A percentile compares a stretch with the other conserved stretches of the same genome.
Conservation (phyloP, 2,797 vertebrate genomes). For the Rachycentron canadum region DNA sequence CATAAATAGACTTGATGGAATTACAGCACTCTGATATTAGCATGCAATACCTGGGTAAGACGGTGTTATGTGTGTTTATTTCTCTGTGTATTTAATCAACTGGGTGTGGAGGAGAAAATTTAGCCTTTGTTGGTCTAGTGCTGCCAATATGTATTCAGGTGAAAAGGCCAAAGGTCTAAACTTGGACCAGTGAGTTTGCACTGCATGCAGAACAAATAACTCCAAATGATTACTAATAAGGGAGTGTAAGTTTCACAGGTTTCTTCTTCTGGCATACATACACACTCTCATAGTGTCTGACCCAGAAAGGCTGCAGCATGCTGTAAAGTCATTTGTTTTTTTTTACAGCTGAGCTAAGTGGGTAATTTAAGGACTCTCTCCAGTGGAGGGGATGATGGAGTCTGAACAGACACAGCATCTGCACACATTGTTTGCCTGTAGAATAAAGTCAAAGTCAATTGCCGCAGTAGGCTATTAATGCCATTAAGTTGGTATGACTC, state of each 20-base stretch:
- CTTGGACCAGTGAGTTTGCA: constrained; percentile 6
- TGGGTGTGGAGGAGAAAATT: not conserved
- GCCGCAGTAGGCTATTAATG: constrained; percentile 19
- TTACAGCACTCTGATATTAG: not conserved
- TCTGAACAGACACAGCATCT: constrained; percentile 24
- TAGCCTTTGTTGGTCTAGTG: not conserved
- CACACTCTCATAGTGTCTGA: constrained; percentile 26
- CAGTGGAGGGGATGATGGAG: constrained; percentile 18
- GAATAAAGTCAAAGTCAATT: constrained; percentile 2
- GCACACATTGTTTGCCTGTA: constrained; percentile 33
- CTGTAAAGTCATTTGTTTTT: constrained; percentile 50
- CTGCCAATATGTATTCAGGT: not conserved
- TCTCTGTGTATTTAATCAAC: constrained; percentile 39
- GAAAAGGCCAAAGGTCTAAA: not conserved
- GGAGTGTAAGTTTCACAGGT: not conserved
- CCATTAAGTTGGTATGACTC: not conserved
- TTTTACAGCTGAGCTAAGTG: constrained; percentile 51
- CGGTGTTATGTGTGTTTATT: not conserved
- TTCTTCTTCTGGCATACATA: not conserved
- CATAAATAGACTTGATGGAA: not conserved
- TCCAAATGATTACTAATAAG: not conserved
- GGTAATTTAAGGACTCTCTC: constrained; percentile 44
- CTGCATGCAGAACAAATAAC: constrained; percentile 8
- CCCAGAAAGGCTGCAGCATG: constrained; percentile 29
- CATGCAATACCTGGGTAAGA: not conserved